phyloP scores from a whole-genome alignment of 2,888 invertebrate genomes.

The Amaurobius ferox region DNA sequence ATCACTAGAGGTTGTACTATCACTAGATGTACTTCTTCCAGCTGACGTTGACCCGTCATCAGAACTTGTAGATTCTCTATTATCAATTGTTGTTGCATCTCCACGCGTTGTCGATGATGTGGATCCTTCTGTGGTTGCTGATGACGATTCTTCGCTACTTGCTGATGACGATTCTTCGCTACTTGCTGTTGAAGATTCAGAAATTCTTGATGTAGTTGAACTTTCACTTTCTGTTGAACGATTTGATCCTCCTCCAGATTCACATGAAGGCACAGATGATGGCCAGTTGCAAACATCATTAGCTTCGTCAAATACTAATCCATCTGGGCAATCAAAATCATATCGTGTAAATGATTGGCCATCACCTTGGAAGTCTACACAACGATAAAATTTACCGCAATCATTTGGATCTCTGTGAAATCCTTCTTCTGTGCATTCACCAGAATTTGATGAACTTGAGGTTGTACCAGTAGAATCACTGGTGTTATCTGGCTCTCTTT shows the following conservation, averaged over 20 bases:
- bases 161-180: slow-evolving; percentile 10
- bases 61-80: too few relatives aligned
- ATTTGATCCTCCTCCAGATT: slow-evolving; percentile 28
- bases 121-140: neutral
- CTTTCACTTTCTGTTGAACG: slow-evolving; percentile 2
- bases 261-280: slow-evolving; percentile 72
- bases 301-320: slow-evolving; percentile 73
- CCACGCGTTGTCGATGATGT: slow-evolving; percentile 22
- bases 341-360: slow-evolving; percentile 60
- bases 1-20: neutral
- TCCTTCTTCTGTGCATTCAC: slow-evolving; percentile 70
- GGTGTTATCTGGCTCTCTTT: neutral
- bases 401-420: slow-evolving; percentile 73
- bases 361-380: slow-evolving; percentile 70
- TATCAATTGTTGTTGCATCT: neutral
- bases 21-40: neutral
- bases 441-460: neutral
- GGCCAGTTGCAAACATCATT: slow-evolving; percentile 74
- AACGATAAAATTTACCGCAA: slow-evolving; percentile 74
- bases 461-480: neutral
- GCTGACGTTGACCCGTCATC: slow-evolving; percentile 8
- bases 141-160: neutral
- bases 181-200: neutral
- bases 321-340: slow-evolving; percentile 73
- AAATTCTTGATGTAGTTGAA: slow-evolving; percentile 22